Conservation (phyloP, 1,140 invertebrate species). For the Nephila pilipes region DNA sequence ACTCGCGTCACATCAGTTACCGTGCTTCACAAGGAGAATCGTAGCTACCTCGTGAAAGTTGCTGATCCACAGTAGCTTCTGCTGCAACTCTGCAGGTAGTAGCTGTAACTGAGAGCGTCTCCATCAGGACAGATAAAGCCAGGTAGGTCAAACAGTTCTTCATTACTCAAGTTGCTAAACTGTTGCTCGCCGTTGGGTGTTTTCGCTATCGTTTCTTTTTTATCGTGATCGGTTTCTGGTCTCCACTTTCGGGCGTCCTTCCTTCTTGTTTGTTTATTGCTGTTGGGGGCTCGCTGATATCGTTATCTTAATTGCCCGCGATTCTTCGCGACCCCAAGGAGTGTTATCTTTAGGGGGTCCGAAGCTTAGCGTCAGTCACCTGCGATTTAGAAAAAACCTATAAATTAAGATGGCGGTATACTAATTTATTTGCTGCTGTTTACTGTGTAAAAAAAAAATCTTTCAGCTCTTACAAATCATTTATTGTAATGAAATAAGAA, state of each 20-base stretch:
- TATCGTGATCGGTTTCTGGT: not conserved
- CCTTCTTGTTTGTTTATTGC: constrained; percentile 19
- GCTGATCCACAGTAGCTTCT: constrained; percentile 49
- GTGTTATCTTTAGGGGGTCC: constrained; percentile 5
- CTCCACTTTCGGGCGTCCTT: not conserved
- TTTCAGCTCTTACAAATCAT: no score
- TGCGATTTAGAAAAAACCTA: not conserved
- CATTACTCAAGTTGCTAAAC: constrained; percentile 62
- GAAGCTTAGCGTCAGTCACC: not conserved
- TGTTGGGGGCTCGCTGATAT: not conserved
- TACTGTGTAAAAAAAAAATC: no score
- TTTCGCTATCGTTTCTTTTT: constrained; percentile 38
- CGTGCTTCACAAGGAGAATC: not conserved
- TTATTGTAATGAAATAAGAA: no score
- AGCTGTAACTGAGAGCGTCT: not conserved
- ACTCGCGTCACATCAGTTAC: constrained; percentile 36
- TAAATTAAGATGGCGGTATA: not conserved
- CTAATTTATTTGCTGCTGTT: not conserved
- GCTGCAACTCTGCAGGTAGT: constrained; percentile 5
- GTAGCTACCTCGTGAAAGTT: not conserved
- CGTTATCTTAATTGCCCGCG: constrained; percentile 56
- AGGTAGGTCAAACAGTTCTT: constrained; percentile 64
- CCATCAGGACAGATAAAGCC: not conserved
- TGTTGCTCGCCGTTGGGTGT: constrained; percentile 66
- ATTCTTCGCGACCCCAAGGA: not conserved